phyloP scores from a whole-genome alignment of 2,113 vertebrate species.

The Percina caprodes region DNA sequence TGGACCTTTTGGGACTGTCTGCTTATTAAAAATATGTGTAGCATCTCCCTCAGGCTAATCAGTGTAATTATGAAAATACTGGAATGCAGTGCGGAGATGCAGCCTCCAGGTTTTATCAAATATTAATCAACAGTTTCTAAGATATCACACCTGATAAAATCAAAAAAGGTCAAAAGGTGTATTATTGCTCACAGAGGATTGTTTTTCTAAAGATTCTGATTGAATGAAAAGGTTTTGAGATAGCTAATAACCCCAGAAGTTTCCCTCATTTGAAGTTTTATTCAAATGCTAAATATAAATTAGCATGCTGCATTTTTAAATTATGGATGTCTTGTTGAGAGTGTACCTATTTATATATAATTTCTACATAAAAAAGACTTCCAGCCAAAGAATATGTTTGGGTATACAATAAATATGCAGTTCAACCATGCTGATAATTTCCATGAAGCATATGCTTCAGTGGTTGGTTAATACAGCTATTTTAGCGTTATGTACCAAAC shows the following conservation, averaged over 20 bases:
- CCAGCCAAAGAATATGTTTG: constrained; percentile 13
- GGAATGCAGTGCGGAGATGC: constrained; percentile 43
- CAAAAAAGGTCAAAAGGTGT: constrained; percentile 49
- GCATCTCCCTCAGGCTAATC: constrained; percentile 54
- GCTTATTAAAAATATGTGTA: constrained; percentile 51
- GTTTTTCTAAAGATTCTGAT: constrained; percentile 45
- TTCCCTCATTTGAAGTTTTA: constrained; percentile 17
- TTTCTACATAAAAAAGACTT: constrained; percentile 30
- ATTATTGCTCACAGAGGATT: constrained; percentile 39
- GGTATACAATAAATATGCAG: constrained; percentile 1
- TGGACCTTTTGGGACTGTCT: constrained; percentile 25
- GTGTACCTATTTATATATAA: constrained; percentile 26
- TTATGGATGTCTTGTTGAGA: constrained; percentile 20
- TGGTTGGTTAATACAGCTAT: background rate
- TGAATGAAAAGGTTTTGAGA: constrained; percentile 47
- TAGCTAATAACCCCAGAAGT: constrained; percentile 1
- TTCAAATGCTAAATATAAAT: background rate
- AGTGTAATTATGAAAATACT: constrained; percentile 58
- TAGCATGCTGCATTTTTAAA: background rate
- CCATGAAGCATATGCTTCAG: constrained; percentile 15
- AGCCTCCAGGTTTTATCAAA: constrained; percentile 52
- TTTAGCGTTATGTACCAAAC: background rate
- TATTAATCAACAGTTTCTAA: constrained; percentile 61
- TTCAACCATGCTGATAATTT: constrained; percentile 32
- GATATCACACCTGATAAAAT: constrained; percentile 55